Conservation (phyloP, 2,113 vertebrate genomes). For the Platysternon megacephalum region DNA sequence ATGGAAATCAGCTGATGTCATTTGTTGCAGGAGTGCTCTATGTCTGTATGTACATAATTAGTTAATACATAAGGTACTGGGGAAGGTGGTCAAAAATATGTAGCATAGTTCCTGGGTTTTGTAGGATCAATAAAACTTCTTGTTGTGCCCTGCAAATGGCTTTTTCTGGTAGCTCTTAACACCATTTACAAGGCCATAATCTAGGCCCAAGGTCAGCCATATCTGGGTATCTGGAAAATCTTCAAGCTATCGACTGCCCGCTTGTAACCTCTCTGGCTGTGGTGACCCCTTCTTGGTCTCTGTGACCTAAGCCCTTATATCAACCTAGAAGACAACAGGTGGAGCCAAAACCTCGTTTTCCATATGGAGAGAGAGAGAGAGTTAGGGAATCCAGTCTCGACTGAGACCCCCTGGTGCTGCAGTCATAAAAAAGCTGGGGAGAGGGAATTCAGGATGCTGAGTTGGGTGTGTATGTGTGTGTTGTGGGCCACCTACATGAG, state of each 20-base stretch:
- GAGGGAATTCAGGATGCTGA: background rate
- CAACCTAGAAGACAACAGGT: background rate
- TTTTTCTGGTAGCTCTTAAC: background rate
- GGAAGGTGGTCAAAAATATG: background rate
- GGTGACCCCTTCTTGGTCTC: background rate
- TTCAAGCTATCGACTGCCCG: slow-evolving; percentile 3
- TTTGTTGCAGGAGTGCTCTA: background rate
- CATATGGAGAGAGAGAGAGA: background rate
- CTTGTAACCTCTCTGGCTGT: slow-evolving; percentile 2
- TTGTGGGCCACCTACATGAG: background rate
- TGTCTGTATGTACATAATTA: background rate
- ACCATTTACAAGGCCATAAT: background rate
- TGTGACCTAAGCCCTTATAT: background rate
- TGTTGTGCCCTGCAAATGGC: background rate
- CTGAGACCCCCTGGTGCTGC: background rate
- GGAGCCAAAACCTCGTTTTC: slow-evolving; percentile 1
- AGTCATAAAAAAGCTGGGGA: background rate
- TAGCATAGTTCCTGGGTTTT: background rate
- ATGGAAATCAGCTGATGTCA: background rate
- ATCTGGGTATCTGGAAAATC: background rate
- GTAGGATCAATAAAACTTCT: background rate
- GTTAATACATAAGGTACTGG: background rate
- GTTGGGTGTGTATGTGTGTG: background rate
- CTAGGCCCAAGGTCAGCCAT: background rate
- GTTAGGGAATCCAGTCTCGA: background rate